Conservation (phyloP, 1,140 invertebrate genomes). For the Diuraphis noxia region DNA sequence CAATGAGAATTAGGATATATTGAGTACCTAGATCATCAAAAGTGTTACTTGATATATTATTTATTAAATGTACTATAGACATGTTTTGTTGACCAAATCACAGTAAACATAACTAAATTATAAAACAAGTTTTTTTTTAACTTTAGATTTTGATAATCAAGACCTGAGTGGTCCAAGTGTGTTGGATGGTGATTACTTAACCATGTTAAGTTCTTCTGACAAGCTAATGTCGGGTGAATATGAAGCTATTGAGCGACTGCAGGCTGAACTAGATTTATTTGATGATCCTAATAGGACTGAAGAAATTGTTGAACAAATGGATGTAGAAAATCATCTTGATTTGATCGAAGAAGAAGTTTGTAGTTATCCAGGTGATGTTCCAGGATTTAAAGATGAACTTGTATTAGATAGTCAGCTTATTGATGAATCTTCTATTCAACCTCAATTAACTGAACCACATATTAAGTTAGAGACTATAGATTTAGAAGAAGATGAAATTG, state of each 20-base stretch:
- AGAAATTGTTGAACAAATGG: constrained; percentile 52
- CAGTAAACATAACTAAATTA: neutral
- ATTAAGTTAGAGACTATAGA: neutral
- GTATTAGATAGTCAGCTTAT: neutral
- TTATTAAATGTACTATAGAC: too few relatives aligned
- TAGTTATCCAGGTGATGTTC: constrained; percentile 8
- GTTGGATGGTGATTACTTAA: constrained; percentile 45
- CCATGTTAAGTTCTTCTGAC: constrained; percentile 35
- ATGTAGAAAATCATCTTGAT: constrained; percentile 41
- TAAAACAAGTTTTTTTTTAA: neutral
- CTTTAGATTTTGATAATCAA: constrained; percentile 49
- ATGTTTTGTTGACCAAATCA: too few relatives aligned
- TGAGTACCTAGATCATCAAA: too few relatives aligned
- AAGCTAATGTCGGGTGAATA: constrained; percentile 47
- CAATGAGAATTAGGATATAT: neutral
- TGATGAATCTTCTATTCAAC: neutral
- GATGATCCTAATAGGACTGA: constrained; percentile 49
- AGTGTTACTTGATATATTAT: too few relatives aligned
- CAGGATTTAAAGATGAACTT: neutral
- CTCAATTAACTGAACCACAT: neutral
- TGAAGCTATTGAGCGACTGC: constrained; percentile 46
- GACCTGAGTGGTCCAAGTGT: constrained; percentile 47
- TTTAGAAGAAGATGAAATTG: neutral
- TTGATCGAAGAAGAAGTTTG: constrained; percentile 52
- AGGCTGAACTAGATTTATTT: constrained; percentile 48